These are phyloP conservation scores for Pharmacophagus antenor DNA, from an alignment of 2,888 invertebrate genomes.

Conservation along the genomic window DNA sequence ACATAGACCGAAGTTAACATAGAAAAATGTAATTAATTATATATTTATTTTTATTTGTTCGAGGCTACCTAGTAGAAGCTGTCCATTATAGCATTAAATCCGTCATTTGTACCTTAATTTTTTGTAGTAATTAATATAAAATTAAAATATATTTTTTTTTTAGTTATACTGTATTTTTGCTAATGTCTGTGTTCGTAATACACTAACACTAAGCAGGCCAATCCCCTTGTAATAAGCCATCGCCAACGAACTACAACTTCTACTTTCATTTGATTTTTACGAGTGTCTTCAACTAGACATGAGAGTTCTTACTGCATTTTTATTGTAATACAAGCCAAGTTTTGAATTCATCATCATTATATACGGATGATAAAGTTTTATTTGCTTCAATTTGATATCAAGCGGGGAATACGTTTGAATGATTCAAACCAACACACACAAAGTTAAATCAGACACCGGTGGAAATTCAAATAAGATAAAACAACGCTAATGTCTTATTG, in stretches of 20 bases:
- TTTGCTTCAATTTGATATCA: constrained; percentile 34
- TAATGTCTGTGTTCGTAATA: no score
- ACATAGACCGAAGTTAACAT: neutral
- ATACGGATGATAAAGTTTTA: constrained; percentile 48
- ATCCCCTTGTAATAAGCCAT: constrained; percentile 27
- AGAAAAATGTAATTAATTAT: neutral
- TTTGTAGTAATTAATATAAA: no score
- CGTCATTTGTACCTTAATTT: no score
- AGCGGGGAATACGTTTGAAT: constrained; percentile 21
- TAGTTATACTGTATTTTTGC: no score
- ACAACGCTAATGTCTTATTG: constrained; percentile 45
- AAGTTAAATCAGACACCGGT: constrained; percentile 33
- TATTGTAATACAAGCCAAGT: constrained; percentile 51
- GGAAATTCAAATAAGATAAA: constrained; percentile 32
- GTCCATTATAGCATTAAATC: no score
- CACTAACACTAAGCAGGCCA: constrained; percentile 45
- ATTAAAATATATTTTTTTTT: no score
- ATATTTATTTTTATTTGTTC: neutral
- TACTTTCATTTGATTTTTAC: constrained; percentile 26
- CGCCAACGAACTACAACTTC: constrained; percentile 35
- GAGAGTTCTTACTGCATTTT: constrained; percentile 48
- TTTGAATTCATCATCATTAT: constrained; percentile 47
- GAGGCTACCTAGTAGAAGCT: no score
- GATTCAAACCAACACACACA: constrained; percentile 20
- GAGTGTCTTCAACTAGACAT: constrained; percentile 31